Percentiles rank a stretch among this genome's conserved stretches.
Conservation (phyloP, 2,797 vertebrate genomes). For the Cirrhinus mrigala region DNA sequence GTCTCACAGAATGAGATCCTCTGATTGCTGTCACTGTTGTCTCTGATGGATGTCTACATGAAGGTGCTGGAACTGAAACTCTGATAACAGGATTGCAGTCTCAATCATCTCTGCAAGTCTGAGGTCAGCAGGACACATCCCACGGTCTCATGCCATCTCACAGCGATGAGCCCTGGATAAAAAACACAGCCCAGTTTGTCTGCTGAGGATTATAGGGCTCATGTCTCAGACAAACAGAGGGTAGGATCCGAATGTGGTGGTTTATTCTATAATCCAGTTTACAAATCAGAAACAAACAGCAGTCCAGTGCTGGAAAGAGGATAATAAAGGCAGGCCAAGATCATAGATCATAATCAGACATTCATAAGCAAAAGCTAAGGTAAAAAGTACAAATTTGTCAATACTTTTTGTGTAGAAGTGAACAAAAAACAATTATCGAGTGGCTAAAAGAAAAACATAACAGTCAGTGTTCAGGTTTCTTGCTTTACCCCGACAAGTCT, state of each 20-base stretch:
- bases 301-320: not conserved
- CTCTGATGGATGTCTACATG: constrained; percentile 1
- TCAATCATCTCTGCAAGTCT: constrained; percentile 26
- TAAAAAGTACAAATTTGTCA: not conserved
- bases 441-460: not conserved
- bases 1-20: not conserved
- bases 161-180: constrained; percentile 17
- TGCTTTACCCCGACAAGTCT: not conserved
- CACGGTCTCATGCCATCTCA: constrained; percentile 1
- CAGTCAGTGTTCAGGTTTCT: not conserved
- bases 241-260: not conserved
- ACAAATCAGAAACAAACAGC: not conserved
- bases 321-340: not conserved
- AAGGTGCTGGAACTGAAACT: not conserved
- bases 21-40: not conserved
- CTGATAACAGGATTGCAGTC: constrained; percentile 10
- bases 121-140: constrained; percentile 28
- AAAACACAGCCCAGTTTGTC: constrained; percentile 20
- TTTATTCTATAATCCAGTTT: constrained; percentile 24
- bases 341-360: not conserved
- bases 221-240: constrained; percentile 2
- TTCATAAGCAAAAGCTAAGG: not conserved
- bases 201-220: constrained; percentile 21
- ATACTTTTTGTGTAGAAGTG: not conserved
- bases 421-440: not conserved